phyloP scores from a whole-genome alignment of 2,797 vertebrate species.

The Pogonophryne albipinna region DNA sequence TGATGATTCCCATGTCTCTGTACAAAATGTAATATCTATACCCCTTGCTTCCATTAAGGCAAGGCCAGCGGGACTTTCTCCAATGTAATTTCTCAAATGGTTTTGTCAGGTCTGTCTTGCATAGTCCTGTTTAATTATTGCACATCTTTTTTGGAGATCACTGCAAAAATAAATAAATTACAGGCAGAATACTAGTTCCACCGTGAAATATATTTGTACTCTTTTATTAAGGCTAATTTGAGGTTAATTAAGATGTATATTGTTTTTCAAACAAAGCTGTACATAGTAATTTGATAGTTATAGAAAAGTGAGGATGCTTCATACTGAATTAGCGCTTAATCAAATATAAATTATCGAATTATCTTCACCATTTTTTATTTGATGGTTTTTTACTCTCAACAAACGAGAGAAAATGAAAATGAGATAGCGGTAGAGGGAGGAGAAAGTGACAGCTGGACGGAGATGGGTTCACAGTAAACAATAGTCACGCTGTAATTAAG shows the following conservation, averaged over 20 bases:
- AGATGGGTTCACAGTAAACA: conserved; percentile 67
- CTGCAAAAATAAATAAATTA: conserved; percentile 66
- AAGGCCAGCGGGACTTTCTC: conserved; percentile 61
- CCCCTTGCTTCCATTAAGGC: conserved; percentile 60
- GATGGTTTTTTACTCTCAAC: neutral
- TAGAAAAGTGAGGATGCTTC: neutral
- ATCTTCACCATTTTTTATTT: conserved; percentile 25
- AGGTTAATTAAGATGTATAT: conserved; percentile 9
- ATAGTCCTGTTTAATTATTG: conserved; percentile 70
- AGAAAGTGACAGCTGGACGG: conserved; percentile 57
- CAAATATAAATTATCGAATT: conserved; percentile 7
- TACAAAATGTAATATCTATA: conserved; percentile 74
- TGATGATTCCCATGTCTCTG: conserved; percentile 67
- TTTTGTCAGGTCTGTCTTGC: conserved; percentile 72
- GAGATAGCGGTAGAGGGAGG: conserved; percentile 20
- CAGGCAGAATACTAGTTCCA: conserved; percentile 18
- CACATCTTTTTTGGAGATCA: conserved; percentile 67
- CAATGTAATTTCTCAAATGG: conserved; percentile 70
- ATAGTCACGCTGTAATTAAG: conserved; percentile 72
- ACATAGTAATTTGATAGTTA: conserved; percentile 25
- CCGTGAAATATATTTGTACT: conserved; percentile 6
- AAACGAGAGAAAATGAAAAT: conserved; percentile 33
- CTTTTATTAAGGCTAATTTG: conserved; percentile 24
- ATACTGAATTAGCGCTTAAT: conserved; percentile 20
- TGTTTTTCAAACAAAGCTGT: conserved; percentile 8